Base-by-base conservation (phyloP, 2,113 vertebrate species). In the Tiliqua scincoides region DNA sequence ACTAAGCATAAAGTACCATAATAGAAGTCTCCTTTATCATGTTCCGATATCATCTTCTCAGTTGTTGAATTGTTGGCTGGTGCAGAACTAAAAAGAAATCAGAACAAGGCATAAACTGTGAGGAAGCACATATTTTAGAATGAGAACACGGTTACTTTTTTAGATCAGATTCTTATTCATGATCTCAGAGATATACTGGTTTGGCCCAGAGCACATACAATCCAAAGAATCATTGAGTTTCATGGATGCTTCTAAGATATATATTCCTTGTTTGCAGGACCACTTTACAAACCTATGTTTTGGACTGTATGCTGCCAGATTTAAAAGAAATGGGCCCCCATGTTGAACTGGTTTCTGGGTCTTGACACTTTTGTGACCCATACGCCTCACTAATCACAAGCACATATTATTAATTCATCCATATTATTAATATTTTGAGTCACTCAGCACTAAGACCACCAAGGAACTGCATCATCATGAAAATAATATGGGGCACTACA, bases 11-110 rank as follows among this genome's bases (percentile, higher is more conserved):
- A 62, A 72, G 32, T 89, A 95, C 96, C 96, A 20, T 95, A 95
- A 84, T 94, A 95, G 61, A 93, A 94, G 89, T 96, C 95, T 6
- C 90, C 71, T 88, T 78, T 91, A 52, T 94, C 80, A 9, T 91
- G 85, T 85, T 95, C 93, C 6, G 95, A 87, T 70, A 35, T 11
- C 62, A 92, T 61, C 89, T 96, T 97, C 85, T 96, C 96, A 30
- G 2, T 94, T 86, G 92, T 88, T 54, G 91, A 90, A 79, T 93
- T 94, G 88, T 94, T 85, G 93, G 94, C 74, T 52, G 95, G 92
- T 62, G 88, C 91, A 62, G 95, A 92, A 85, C 94, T 91, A 79
- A 89, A 95, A 95, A 90, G 57, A 35, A 92, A 89, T 86, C n/a
- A 76, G 61, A 91, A 27, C 67, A 40, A 91, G 86, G 65, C 27